Base-by-base conservation (phyloP, 1,140 invertebrate genomes). In the Cotesia chilonis region DNA sequence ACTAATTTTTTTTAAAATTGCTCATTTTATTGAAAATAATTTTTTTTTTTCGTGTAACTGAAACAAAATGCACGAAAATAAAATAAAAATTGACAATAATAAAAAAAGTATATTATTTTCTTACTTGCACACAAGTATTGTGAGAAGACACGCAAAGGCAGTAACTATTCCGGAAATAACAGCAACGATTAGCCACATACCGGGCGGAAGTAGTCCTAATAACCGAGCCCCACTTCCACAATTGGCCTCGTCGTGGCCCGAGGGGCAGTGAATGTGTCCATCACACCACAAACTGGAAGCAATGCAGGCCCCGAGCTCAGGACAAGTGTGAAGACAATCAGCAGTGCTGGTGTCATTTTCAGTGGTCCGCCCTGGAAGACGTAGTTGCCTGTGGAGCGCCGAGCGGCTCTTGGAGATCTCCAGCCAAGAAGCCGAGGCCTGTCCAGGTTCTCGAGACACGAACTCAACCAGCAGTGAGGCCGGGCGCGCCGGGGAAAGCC, bases 271-370 rank as follows among this genome's bases (percentile, higher is more conserved):
- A 38, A 90, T 86, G 75, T 90, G 90, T 52, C 95, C 95, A 83
- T 97, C 94, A 83, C 95, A 97, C 94, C 95, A 96, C 41, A 97
- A 86, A 59, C 90, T 90, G 4, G 92, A 87, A 75, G 92, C 93
- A 72, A 96, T 96, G 81, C 95, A 97, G 20, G 95, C 95, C 79
- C 95, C 93, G 71, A 97, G 86, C 83, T 96, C 95, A 6, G 95
- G 95, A 84, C 95, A 97, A 81, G 93, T 92, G 79, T 92, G 90
- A 75, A 88, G 86, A 78, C 92, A 92, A 76, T 92, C 91, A 83
- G 90, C 82, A 71, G 83, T 72, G 77, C 81, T 77, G 0, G 89
- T 91, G 41, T 91, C 91, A 77, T 91, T 92, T 41, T 91, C 78
- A 81, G 80, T 79, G 68, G 81, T 75, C 12, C 85, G 77, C 57